Percentiles rank a stretch among this genome's conserved stretches.
phyloP scores from a whole-genome alignment of 2,888 invertebrate genomes.

The Tridacna gigas region DNA sequence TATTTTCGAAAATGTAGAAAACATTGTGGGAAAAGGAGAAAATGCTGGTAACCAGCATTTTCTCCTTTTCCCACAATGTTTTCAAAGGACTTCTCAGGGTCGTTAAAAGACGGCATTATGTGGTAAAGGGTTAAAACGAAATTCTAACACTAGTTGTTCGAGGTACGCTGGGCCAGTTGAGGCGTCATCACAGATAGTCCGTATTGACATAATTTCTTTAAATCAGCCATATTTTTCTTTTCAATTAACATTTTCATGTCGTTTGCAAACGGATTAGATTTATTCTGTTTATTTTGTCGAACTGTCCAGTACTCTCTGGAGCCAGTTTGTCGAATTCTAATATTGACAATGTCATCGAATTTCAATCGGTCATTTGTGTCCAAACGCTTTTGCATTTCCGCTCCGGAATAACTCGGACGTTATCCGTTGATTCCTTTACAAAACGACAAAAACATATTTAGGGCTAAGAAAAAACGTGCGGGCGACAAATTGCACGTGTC shows the following conservation, averaged over 20 bases:
- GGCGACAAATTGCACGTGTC: no score
- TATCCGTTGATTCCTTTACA: background rate
- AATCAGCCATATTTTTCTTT: conserved; percentile 20
- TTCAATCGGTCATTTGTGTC: conserved; percentile 9
- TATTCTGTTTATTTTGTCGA: conserved; percentile 16
- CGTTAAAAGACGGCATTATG: no score
- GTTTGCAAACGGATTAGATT: conserved; percentile 51
- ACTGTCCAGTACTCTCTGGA: background rate
- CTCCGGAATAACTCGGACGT: background rate
- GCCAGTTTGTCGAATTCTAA: conserved; percentile 10
- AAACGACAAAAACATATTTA: background rate
- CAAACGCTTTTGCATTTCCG: conserved; percentile 22
- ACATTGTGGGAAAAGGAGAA: background rate
- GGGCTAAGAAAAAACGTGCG: no score
- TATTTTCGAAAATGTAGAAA: no score
- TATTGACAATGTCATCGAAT: conserved; percentile 16
- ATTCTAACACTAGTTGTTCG: no score
- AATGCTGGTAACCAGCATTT: no score
- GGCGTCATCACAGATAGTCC: conserved; percentile 10
- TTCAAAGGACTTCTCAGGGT: no score
- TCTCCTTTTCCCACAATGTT: no score
- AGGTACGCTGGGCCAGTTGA: no score
- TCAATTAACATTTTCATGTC: conserved; percentile 30
- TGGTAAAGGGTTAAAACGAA: no score
- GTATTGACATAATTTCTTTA: conserved; percentile 14